Evolutionary conservation across 2,113 vertebrate genomes (phyloP).

Genomic region (Solea senegalensis): DNA sequence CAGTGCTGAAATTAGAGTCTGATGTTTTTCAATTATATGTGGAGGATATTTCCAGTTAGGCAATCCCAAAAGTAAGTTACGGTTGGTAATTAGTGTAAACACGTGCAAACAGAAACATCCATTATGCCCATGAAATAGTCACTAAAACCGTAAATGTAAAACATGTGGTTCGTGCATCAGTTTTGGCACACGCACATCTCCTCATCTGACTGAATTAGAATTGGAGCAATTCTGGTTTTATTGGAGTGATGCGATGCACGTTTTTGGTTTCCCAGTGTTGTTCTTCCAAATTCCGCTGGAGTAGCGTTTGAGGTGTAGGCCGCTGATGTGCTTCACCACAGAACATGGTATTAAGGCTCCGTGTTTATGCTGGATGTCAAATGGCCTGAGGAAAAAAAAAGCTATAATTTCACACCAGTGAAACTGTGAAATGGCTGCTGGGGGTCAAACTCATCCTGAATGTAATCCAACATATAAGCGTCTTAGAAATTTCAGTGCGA

Average conservation of each 20-base stretch:
- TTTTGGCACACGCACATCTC: constrained; percentile 25
- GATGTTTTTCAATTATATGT: background rate
- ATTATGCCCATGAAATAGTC: constrained; percentile 24
- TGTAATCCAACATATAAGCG: constrained; percentile 22
- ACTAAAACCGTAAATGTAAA: constrained; percentile 35
- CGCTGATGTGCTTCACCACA: constrained; percentile 27
- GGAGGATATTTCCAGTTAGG: background rate
- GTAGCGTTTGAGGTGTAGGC: constrained; percentile 20
- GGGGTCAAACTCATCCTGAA: constrained; percentile 17
- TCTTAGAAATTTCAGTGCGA: constrained; percentile 30
- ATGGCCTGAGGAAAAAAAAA: constrained; percentile 32
- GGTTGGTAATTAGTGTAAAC: constrained; percentile 11
- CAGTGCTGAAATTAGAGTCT: background rate
- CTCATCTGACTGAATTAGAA: constrained; percentile 25
- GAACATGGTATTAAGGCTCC: constrained; percentile 31
- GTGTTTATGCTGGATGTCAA: constrained; percentile 53
- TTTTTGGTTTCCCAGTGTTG: constrained; percentile 11
- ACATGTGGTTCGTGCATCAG: constrained; percentile 33
- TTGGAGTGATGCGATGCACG: constrained; percentile 26
- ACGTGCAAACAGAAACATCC: constrained; percentile 18
- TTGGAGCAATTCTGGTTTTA: constrained; percentile 22
- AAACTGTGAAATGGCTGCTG: constrained; percentile 30
- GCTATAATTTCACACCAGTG: constrained; percentile 57
- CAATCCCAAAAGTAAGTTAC: constrained; percentile 15
- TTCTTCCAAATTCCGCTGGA: constrained; percentile 25